A percentile compares a stretch with the other conserved stretches of the same genome.
phyloP scores from a whole-genome alignment of 64 coral and sea anemone species.

The Montipora cactus region DNA sequence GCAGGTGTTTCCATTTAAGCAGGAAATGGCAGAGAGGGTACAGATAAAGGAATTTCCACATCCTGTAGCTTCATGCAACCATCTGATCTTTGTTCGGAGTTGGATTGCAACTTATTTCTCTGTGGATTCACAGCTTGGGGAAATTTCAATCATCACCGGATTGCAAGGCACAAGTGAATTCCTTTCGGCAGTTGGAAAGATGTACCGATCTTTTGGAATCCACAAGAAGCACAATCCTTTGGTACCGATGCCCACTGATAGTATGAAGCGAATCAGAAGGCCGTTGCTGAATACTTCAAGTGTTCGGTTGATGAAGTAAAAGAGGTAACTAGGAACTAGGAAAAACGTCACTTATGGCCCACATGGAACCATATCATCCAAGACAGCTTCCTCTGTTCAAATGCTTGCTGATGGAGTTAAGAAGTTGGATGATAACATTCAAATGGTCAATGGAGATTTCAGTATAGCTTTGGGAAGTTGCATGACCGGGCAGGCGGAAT shows the following conservation, averaged over 20 bases:
- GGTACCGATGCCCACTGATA: constrained; percentile 19
- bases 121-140: constrained; percentile 71
- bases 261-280: constrained; percentile 45
- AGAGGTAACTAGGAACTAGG: constrained; percentile 33
- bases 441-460: constrained; percentile 46
- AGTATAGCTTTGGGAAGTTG: constrained; percentile 47
- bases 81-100: constrained; percentile 60
- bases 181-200: constrained; percentile 64
- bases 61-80: constrained; percentile 66
- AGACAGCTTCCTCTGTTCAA: constrained; percentile 52
- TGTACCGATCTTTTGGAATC: constrained; percentile 68
- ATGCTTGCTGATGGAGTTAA: constrained; percentile 69
- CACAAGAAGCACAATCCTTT: constrained; percentile 63
- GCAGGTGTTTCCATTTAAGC: constrained; percentile 58
- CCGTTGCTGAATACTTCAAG: constrained; percentile 66
- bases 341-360: constrained; percentile 55
- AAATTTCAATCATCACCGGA: constrained; percentile 59
- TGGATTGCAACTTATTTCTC: constrained; percentile 68
- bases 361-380: constrained; percentile 66
- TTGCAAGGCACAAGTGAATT: constrained; percentile 42
- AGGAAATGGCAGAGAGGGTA: constrained; percentile 58
- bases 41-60: constrained; percentile 38
- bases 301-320: constrained; percentile 62
- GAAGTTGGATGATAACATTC: constrained; percentile 4
- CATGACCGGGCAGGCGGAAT: constrained; percentile 63